Conservation (phyloP, 1,140 invertebrate genomes). For the Coelopa frigida region DNA sequence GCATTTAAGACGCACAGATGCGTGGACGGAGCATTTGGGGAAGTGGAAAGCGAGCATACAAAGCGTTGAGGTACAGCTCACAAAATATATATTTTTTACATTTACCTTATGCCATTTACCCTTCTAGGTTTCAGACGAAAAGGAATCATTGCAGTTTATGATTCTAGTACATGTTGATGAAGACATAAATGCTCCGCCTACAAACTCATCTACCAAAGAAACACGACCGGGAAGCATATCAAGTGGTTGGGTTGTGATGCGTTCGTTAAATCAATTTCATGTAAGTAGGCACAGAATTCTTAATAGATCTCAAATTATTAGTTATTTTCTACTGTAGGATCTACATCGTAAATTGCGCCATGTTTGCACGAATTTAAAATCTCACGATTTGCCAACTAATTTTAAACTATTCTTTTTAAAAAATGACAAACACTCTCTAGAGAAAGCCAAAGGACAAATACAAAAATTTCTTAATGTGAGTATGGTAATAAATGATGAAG, state of each 20-base stretch:
- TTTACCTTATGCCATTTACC: background rate
- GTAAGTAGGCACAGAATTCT: constrained; percentile 30
- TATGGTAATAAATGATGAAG: constrained; percentile 14
- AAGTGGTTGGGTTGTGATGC: constrained; percentile 75
- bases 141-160: constrained; percentile 72
- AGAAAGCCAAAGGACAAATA: constrained; percentile 73
- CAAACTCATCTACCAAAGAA: constrained; percentile 21
- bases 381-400: constrained; percentile 70
- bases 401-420: constrained; percentile 74
- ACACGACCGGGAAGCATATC: constrained; percentile 59
- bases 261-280: constrained; percentile 73
- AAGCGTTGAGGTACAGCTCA: constrained; percentile 60
- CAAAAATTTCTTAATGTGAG: constrained; percentile 79
- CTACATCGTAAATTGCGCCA: constrained; percentile 76
- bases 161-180: constrained; percentile 72
- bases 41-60: constrained; percentile 76
- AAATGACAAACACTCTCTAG: constrained; percentile 66
- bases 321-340: constrained; percentile 49
- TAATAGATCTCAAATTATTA: background rate
- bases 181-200: constrained; percentile 43
- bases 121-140: constrained; percentile 63
- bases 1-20: constrained; percentile 77
- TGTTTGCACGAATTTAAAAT: constrained; percentile 70
- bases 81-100: background rate
- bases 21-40: constrained; percentile 82